phyloP scores from a whole-genome alignment of 2,888 invertebrate genomes.

The Brachypalpus laphriformis region DNA sequence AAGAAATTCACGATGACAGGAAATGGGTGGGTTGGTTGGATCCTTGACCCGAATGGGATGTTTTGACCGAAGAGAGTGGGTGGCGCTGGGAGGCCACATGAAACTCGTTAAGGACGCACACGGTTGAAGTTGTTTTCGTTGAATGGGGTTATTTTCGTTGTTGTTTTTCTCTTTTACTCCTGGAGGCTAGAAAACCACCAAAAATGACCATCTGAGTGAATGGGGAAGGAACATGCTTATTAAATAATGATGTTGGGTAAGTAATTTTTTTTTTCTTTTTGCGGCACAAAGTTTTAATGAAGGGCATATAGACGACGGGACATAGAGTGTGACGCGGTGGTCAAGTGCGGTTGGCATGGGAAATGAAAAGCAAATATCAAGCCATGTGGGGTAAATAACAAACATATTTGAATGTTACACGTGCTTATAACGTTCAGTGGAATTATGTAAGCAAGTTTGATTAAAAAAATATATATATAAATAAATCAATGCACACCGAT shows the following conservation, averaged over 20 bases:
- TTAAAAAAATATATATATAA: neutral
- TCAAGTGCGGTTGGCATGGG: neutral
- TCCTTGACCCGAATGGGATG: slow-evolving; percentile 69
- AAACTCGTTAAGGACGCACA: slow-evolving; percentile 55
- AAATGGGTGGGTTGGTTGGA: slow-evolving; percentile 51
- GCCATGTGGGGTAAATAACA: neutral
- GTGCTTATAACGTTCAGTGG: neutral
- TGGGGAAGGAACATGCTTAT: slow-evolving; percentile 50
- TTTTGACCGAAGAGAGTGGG: slow-evolving; percentile 46
- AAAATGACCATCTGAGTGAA: slow-evolving; percentile 45
- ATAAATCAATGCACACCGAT: neutral
- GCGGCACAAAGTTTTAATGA: slow-evolving; percentile 60
- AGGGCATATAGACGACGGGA: slow-evolving; percentile 20
- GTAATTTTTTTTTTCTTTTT: slow-evolving; percentile 45
- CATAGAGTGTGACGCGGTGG: neutral
- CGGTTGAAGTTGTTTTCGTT: slow-evolving; percentile 46
- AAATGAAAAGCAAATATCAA: slow-evolving; percentile 8
- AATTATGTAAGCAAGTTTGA: slow-evolving; percentile 2
- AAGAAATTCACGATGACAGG: slow-evolving; percentile 49
- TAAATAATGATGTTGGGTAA: slow-evolving; percentile 68
- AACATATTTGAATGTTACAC: neutral
- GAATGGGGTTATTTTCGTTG: slow-evolving; percentile 45
- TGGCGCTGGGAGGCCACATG: slow-evolving; percentile 10
- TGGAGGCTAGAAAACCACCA: slow-evolving; percentile 27
- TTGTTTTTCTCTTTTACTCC: slow-evolving; percentile 3